These are phyloP conservation scores for Parnassius apollo DNA, from an alignment of 2,888 invertebrate species.

Conservation along the genomic window DNA sequence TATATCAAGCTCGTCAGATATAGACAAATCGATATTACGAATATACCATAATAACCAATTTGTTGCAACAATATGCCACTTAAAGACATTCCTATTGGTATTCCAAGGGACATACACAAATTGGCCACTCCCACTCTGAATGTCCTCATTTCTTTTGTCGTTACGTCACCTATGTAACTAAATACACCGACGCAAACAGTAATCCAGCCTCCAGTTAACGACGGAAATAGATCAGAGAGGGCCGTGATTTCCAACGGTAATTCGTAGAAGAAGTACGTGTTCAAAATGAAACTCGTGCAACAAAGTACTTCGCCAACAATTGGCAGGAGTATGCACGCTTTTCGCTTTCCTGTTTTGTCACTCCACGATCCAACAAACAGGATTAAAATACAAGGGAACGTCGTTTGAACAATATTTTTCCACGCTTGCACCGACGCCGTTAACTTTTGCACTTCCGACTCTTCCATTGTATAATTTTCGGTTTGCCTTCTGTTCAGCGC, in stretches of 20 bases:
- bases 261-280: slow-evolving; percentile 81
- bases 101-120: slow-evolving; percentile 82
- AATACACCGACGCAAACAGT: slow-evolving; percentile 82
- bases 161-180: slow-evolving; percentile 83
- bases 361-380: slow-evolving; percentile 84
- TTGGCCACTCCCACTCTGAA: slow-evolving; percentile 83
- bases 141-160: slow-evolving; percentile 82
- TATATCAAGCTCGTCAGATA: slow-evolving; percentile 78
- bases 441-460: slow-evolving; percentile 82
- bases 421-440: slow-evolving; percentile 80
- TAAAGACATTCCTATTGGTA: slow-evolving; percentile 80
- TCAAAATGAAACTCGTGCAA: slow-evolving; percentile 74
- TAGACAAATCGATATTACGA: slow-evolving; percentile 72
- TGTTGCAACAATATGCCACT: slow-evolving; percentile 78
- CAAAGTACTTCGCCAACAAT: slow-evolving; percentile 79
- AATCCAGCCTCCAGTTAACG: slow-evolving; percentile 81
- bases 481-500: slow-evolving; percentile 88
- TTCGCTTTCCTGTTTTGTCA: slow-evolving; percentile 80
- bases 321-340: slow-evolving; percentile 81
- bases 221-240: slow-evolving; percentile 78
- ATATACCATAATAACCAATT: slow-evolving; percentile 77
- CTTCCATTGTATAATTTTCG: slow-evolving; percentile 84
- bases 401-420: slow-evolving; percentile 80
- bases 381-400: slow-evolving; percentile 79
- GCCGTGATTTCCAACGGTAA: slow-evolving; percentile 80